Conservation (phyloP, 2,113 vertebrate genomes). For the Oncorhynchus kisutch region DNA sequence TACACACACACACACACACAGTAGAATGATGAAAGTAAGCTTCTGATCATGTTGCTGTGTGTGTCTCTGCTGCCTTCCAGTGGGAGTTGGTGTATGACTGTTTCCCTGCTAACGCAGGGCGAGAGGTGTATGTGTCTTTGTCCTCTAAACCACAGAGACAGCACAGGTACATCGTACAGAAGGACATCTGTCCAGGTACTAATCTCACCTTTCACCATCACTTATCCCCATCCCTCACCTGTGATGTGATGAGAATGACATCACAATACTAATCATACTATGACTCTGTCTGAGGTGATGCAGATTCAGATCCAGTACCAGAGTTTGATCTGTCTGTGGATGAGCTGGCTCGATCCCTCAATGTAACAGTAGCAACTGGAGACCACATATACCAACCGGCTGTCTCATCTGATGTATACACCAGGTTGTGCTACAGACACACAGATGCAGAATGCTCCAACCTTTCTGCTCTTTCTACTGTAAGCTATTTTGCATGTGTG, state of each 20-base stretch:
- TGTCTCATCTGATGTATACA: not conserved
- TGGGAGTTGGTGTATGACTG: constrained; percentile 48
- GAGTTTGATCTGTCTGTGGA: constrained; percentile 47
- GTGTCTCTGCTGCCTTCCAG: constrained; percentile 32
- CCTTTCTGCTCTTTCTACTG: not conserved
- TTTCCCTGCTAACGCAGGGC: not conserved
- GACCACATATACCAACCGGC: too few species aligned
- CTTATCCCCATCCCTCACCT: not conserved
- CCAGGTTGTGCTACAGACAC: constrained; percentile 47
- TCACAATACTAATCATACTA: not conserved
- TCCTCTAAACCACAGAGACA: constrained; percentile 5
- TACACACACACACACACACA: constrained; percentile 1
- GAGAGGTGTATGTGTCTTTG: constrained; percentile 29
- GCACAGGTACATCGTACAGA: constrained; percentile 17
- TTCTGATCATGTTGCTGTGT: not conserved
- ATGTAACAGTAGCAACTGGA: constrained; percentile 33
- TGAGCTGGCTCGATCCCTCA: constrained; percentile 38
- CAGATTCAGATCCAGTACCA: constrained; percentile 37
- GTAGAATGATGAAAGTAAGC: not conserved
- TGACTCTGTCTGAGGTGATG: not conserved
- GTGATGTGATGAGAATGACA: not conserved
- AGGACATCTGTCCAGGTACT: constrained; percentile 30
- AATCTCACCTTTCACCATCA: not conserved
- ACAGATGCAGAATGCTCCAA: accelerated
- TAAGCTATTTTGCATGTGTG: constrained; percentile 23